Base-by-base conservation (phyloP, 2,113 vertebrate species). In the Myotis davidii region DNA sequence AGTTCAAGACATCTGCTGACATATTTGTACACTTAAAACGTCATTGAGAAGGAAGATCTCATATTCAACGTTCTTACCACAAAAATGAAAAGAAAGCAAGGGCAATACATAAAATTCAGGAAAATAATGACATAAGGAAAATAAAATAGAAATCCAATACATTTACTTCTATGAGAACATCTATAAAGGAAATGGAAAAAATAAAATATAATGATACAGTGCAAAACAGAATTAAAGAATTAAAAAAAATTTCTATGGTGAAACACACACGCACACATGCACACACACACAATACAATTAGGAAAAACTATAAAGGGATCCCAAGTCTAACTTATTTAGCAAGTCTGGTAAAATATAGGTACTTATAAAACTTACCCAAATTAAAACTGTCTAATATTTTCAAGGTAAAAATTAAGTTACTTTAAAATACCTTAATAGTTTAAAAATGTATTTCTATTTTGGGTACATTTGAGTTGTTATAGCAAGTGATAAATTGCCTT, bases 131-230 rank as follows among this genome's bases (percentile, higher is more conserved):
- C 42, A 34, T 34, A 65, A 64, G 42, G 67, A 56, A 96, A 97
- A 88, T 90, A 91, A 93, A 91, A 83, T 65, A 74, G 84, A 85
- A 93, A 69, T 92, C 65, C 95, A 93, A 89, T 96, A 45, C 6
- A 92, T 82, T 87, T 91, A 65, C 96, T 98, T 97, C 94, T 97
- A 82, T 93, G 74, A 97, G 91, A 96, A 92, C 89, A 97, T 97
- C 92, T 96, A 91, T 96, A 94, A 95, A 96, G 79, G 69, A 98
- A 97, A 97, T 96, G 82, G 45, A 85, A 97, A 97, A 96, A 96
- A 95, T 88, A 82, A 93, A 97, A 84, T 92, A 70, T 95, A 97
- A 96, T 97, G 90, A 96, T 96, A 97, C n/a, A 83, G 96, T 54
- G 85, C 73, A 91, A 94, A 92, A 96, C 96, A 94, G 42, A 97